Evolutionary conservation across 2,888 invertebrate genomes (phyloP), one percentile per base, ranked within the genome.

Genomic region (Lagria hirta): DNA sequence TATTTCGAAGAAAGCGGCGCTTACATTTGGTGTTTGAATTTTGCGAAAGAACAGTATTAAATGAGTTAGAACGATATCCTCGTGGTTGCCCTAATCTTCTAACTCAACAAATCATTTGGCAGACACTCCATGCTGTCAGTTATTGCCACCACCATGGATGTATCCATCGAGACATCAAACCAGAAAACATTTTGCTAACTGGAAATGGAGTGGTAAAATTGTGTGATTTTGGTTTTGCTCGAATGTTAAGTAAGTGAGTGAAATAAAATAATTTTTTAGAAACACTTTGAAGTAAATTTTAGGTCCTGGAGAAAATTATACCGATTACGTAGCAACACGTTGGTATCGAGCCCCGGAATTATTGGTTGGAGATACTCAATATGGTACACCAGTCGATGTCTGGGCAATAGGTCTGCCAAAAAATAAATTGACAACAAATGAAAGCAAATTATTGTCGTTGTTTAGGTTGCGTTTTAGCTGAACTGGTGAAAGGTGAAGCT

Each of bases 341-440:
- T 99, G 98, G 98, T 99, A 99, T 75, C 79, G 99, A 47, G 91
- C 96, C 3, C 98, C 98, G 0, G 98, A 99, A 70, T 77, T 99
- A 13, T 78, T 99, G 28, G 98, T 99, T 0, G 99, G 98, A 0
- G 98, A 99, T 72, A 95, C 95, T 10, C 84, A 88, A 71, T 92
- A 91, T 64, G 86, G 90, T 49, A 84, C 88, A 1, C 88, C 93
- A 0, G 95, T 99, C 0, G 99, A 99, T 71, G 91, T 99, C 3
- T 99, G 98, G 98, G 99, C 98, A 33, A 92, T 98, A 57, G 98
- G 84, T 82, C 22, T 22, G 24, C 36, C n/a, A n/a, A n/a, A 3
- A 4, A 23, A 11, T 16, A 4, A 24, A 18, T 26, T n/a, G 13
- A 2, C 2, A 27, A n/a, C 4, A 26, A 11, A 23, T 3, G 30